Base-by-base conservation (phyloP, 2,888 invertebrate genomes). In the Tenthredo mesomela region DNA sequence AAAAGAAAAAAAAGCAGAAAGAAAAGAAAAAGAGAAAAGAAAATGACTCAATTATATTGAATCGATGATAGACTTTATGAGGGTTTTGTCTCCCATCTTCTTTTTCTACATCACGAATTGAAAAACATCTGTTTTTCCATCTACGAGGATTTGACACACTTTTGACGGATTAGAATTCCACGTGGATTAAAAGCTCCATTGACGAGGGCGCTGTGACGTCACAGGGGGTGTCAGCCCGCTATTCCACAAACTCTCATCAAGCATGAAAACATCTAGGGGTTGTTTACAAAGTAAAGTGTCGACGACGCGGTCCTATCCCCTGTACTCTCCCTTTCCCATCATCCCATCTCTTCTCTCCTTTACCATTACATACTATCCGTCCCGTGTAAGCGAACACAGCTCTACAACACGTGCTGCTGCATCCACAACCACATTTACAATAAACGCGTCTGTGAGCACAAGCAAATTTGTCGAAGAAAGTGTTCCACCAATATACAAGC, bases 261-360 rank as follows among this genome's bases (percentile, higher is more conserved):
- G 80, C 80, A 80, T 80, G 80, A 80, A 80, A 80, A 80, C 80
- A 80, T 80, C 80, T 37, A 58, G 58, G 80, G 61, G 80, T 61
- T 80, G 80, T 80, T 80, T 80, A 80, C 80, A 80, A 80, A 80
- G 80, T 80, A 80, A 80, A 80, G 80, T 61, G 61, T 80, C 80
- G 61, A 80, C 80, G 80, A 37, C 61, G 80, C 21, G 58, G 40
- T 80, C 29, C 40, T 43, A n/a, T 18, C 50, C 58, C 33, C 80
- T n/a, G 37, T 61, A 21, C 21, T 21, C 61, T 7, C 50, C 77
- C 47, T 43, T 37, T 25, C 15, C 47, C 75, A n/a, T 75, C 29
- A 47, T 5, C 77, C 50, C n/a, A 3, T 43, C 58, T 29, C 37
- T 78, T 21, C 18, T n/a, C 58, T 37, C 40, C n/a, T 80, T 40